Evolutionary conservation across 2,888 invertebrate genomes (phyloP), one percentile per base, ranked within the genome.

Genomic region (Agriopis leucophaearia): DNA sequence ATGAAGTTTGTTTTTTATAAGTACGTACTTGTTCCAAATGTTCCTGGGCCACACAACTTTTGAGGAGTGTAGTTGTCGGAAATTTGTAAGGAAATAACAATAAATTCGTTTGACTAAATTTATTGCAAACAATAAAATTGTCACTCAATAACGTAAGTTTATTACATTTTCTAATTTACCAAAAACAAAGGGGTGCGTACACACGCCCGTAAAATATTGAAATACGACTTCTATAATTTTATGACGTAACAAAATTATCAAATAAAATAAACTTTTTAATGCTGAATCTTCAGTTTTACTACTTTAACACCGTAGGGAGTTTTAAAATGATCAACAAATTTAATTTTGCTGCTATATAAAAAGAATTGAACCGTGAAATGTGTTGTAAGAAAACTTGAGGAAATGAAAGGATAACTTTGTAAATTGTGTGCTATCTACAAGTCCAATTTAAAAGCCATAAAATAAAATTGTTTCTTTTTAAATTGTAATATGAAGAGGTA

Each of bases 401-500:
- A 36, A 59, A 36, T 59, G 73, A 36, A 76, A 62, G 58, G 0
- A 0, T 76, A 75, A 71, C 51, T 77, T 69, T 63, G 78, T 61
- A 61, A 70, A 59, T 47, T 44, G n/a, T 75, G 73, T 67, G 65
- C 72, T 77, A 74, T 76, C 74, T 70, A 74, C 66, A 74, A 80
- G 72, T 71, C 74, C 75, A 80, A 84, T 84, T 84, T 80, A 82
- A 85, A 83, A 80, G 75, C 73, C 79, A 75, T 86, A 82, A 85
- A 86, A 81, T 69, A n/a, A 75, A 74, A 74, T 63, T 72, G 72
- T 52, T 70, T 61, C 48, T 35, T 71, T 74, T 70, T 63, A 65
- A 74, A 75, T 75, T 80, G 71, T 67, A 63, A 66, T 70, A 74
- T 64, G 57, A 61, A 51, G 56, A 56, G 56, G n/a, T 51, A 45